Base-by-base conservation (phyloP, 1,140 invertebrate genomes). In the Tetraneura akinire region DNA sequence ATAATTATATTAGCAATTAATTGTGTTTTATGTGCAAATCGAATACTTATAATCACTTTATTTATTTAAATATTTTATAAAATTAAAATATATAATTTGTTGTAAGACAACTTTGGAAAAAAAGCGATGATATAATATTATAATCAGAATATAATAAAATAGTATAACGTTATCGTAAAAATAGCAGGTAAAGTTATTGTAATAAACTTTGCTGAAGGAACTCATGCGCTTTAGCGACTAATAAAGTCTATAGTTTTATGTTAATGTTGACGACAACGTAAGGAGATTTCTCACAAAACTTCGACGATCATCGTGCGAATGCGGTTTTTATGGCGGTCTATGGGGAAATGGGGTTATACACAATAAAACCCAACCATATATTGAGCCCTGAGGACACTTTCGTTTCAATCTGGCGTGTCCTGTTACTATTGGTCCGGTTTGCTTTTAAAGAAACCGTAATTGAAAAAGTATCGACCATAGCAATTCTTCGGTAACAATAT, bases 321-420 rank as follows among this genome's bases (percentile, higher is more conserved):
- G 4, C 26, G 4, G 37, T 14, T 57, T 45, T 78, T 78, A n/a
- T 16, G 21, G 21, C 13, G 14, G 74, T 62, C 74, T 62, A 13
- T 78, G 55, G 55, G 37, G 74, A 78, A 78, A 78, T 62, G 8
- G 26, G 45, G 55, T 76, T 32, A 26, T 76, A 60, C 60, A 62
- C 21, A 55, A 60, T 62, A 62, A 21, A 45, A 10, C 53, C 11
- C 53, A 26, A 3, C 23, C 9, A 45, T 57, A 60, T 78, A 78
- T 78, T 78, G 55, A 60, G 23, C 74, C 74, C 74, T 3, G 53
- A 57, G 74, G 74, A 60, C 74, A 78, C 21, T 62, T 62, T 10
- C 23, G 53, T 60, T 78, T 78, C 74, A 78, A 62, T 78, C 53
- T 62, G 21, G 14, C 21, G 47, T 47, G 55, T 78, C 21, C 21